phyloP scores from a whole-genome alignment of 2,113 vertebrate genomes.

The Oncorhynchus tshawytscha region DNA sequence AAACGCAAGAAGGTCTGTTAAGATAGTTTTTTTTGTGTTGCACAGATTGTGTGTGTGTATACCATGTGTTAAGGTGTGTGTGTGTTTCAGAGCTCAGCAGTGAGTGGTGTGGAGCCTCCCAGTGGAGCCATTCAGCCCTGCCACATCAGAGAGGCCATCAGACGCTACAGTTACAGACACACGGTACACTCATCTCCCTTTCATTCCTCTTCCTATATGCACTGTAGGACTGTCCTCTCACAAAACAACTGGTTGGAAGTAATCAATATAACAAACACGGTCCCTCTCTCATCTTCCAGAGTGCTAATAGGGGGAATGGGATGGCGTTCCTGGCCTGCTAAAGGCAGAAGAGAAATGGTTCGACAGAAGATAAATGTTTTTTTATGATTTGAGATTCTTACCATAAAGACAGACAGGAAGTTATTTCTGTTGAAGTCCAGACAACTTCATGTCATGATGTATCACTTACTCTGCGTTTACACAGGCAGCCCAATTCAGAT shows the following conservation, averaged over 20 bases:
- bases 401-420: no score
- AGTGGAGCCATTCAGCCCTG: background rate
- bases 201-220: background rate
- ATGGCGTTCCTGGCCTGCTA: background rate
- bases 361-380: no score
- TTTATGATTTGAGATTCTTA: no score
- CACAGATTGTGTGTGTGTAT: background rate
- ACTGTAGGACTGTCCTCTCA: no score
- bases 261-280: no score
- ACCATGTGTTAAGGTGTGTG: background rate
- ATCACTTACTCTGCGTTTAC: no score
- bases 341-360: background rate
- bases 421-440: no score
- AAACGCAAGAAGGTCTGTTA: constrained; percentile 10
- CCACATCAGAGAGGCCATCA: constrained; percentile 5
- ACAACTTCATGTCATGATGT: no score
- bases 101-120: background rate
- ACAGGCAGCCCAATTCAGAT: no score
- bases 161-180: constrained; percentile 5
- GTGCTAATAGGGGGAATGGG: background rate
- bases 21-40: background rate
- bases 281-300: background rate
- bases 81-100: background rate
- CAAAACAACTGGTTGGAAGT: no score
- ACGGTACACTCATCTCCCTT: background rate